Evolutionary conservation across 2,888 invertebrate genomes (phyloP).

Genomic region (Mimas tiliae): DNA sequence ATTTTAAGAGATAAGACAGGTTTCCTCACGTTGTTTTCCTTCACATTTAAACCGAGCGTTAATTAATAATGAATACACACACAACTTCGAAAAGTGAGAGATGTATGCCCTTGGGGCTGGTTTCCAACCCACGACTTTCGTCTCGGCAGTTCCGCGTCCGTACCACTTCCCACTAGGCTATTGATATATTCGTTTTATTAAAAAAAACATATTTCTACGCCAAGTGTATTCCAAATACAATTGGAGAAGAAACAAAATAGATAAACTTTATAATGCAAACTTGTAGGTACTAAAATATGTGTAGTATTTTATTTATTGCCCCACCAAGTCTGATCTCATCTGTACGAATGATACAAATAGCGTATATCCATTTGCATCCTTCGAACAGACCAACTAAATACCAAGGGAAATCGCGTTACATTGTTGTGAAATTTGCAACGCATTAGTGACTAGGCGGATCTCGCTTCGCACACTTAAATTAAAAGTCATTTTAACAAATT

Average conservation of each 20-base stretch:
- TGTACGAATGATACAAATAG: slow-evolving; percentile 19
- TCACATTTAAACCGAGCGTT: too few species aligned
- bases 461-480: slow-evolving; percentile 20
- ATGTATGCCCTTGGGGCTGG: too few species aligned
- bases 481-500: slow-evolving; percentile 9
- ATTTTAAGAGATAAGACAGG: too few species aligned
- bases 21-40: too few species aligned
- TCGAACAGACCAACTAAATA: slow-evolving; percentile 29
- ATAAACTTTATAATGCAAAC: not conserved
- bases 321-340: slow-evolving; percentile 10
- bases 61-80: too few species aligned
- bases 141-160: too few species aligned
- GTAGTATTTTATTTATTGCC: slow-evolving; percentile 12
- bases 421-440: slow-evolving; percentile 44
- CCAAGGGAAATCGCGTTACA: slow-evolving; percentile 38
- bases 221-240: not conserved
- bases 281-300: not conserved
- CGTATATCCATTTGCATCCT: slow-evolving; percentile 26
- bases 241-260: too few species aligned
- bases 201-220: not conserved
- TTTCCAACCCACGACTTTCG: too few species aligned
- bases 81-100: too few species aligned
- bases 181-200: too few species aligned
- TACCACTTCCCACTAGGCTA: too few species aligned
- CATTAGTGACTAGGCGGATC: slow-evolving; percentile 23